Percentiles rank a stretch among this genome's conserved stretches.
phyloP scores from a whole-genome alignment of 2,113 vertebrate species.

The Nycticebus coucang region DNA sequence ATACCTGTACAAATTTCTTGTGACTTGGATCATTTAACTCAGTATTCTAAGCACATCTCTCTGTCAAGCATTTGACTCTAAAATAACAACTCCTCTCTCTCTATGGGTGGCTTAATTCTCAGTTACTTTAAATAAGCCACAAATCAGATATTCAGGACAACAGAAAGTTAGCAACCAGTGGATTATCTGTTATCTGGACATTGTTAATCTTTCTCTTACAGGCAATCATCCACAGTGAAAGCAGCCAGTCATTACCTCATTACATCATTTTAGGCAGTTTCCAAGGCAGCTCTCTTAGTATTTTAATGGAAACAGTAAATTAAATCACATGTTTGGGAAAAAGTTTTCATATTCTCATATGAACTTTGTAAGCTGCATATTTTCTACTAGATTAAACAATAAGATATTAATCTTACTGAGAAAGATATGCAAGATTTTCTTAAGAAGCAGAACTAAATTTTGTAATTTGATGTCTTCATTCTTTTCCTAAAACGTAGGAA shows the following conservation, averaged over 20 bases:
- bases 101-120: not conserved
- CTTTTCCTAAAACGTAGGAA: not conserved
- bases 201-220: not conserved
- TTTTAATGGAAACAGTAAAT: not conserved
- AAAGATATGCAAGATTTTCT: not conserved
- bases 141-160: not conserved
- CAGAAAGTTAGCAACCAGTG: not conserved
- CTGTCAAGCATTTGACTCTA: conserved; percentile 12
- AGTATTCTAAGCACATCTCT: conserved; percentile 17
- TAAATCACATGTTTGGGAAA: conserved; percentile 1
- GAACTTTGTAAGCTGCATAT: not conserved
- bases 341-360: not conserved
- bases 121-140: conserved; percentile 10
- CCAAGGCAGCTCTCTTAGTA: not conserved
- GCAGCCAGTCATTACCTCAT: not conserved
- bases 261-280: not conserved
- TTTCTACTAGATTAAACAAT: not conserved
- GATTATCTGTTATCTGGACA: not conserved
- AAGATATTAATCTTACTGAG: not conserved
- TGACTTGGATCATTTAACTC: conserved; percentile 1
- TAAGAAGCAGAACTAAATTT: not conserved
- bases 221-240: not conserved
- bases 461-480: not conserved
- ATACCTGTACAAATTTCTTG: not conserved
- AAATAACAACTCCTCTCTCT: not conserved